Evolutionary conservation across 1,140 invertebrate genomes (phyloP).

Genomic region (Brachionus rubens): DNA sequence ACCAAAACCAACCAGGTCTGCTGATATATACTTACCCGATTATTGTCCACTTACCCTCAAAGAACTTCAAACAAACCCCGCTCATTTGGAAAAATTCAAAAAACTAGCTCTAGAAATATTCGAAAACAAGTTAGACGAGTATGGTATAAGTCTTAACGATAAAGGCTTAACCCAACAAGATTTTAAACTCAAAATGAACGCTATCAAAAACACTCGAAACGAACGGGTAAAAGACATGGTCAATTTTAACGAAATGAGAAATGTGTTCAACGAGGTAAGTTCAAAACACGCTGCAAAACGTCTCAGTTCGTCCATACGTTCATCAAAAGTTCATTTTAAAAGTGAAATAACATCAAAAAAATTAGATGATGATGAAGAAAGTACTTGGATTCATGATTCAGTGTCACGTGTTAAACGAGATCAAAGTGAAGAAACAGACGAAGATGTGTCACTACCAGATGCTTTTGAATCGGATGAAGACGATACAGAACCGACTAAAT

Average conservation of each 20-base stretch:
- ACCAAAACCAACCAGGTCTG: neutral
- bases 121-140: conserved; percentile 20
- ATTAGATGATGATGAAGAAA: conserved; percentile 19
- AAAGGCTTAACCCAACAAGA: neutral
- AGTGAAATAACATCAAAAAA: neutral
- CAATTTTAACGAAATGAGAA: conserved; percentile 32
- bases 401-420: neutral
- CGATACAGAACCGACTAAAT: conserved; percentile 41
- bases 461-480: conserved; percentile 29
- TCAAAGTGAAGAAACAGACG: conserved; percentile 39
- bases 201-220: conserved; percentile 9
- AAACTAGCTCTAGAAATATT: neutral
- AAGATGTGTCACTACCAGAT: conserved; percentile 11
- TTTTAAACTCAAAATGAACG: conserved; percentile 15
- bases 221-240: conserved; percentile 8
- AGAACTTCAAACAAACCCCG: neutral
- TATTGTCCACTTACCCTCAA: conserved; percentile 26
- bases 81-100: conserved; percentile 11
- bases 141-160: conserved; percentile 8
- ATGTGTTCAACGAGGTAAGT: conserved; percentile 4
- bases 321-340: conserved; percentile 21
- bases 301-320: neutral
- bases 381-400: conserved; percentile 15
- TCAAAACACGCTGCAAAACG: neutral
- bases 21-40: conserved; percentile 5